Percentiles rank a stretch among this genome's conserved stretches.
These are phyloP conservation scores for Eilema sororculum DNA, from an alignment of 2,888 invertebrate genomes.

Conservation along the genomic window DNA sequence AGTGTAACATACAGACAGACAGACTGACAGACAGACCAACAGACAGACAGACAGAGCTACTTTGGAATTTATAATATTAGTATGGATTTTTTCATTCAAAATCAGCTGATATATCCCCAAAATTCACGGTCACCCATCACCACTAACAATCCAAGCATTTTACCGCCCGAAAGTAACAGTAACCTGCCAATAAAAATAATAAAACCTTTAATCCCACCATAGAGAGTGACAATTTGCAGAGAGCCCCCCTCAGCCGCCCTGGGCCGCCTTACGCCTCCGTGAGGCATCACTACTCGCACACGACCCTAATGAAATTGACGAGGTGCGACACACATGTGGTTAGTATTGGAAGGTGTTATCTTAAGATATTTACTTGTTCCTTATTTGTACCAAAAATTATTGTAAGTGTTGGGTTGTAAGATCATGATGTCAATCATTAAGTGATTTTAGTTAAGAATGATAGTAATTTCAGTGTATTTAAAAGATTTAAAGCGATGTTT, in stretches of 20 bases:
- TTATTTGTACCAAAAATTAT: neutral
- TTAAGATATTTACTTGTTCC: slow-evolving; percentile 21
- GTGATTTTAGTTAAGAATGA: neutral
- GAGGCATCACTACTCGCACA: slow-evolving; percentile 68
- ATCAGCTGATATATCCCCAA: neutral
- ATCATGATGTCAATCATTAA: neutral
- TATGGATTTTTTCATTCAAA: too few species aligned
- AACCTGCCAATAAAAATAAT: slow-evolving; percentile 48
- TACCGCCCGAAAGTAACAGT: slow-evolving; percentile 44
- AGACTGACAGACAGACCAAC: too few species aligned
- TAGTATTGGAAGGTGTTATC: slow-evolving; percentile 41
- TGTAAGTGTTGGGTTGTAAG: too few species aligned
- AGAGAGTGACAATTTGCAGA: slow-evolving; percentile 74
- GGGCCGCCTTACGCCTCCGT: slow-evolving; percentile 37
- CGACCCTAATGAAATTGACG: slow-evolving; percentile 82
- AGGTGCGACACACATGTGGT: slow-evolving; percentile 37
- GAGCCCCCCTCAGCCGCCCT: slow-evolving; percentile 46
- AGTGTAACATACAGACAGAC: too few species aligned
- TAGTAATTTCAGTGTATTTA: too few species aligned
- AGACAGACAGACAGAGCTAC: too few species aligned
- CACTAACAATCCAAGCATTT: slow-evolving; percentile 6
- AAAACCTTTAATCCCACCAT: slow-evolving; percentile 62
- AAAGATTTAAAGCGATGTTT: too few species aligned
- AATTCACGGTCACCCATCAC: neutral
- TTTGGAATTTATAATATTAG: too few species aligned